Percentiles rank a stretch among this genome's conserved stretches.
These are phyloP conservation scores for Dendrolimus punctatus DNA, from an alignment of 1,140 invertebrate genomes.

Conservation along the genomic window DNA sequence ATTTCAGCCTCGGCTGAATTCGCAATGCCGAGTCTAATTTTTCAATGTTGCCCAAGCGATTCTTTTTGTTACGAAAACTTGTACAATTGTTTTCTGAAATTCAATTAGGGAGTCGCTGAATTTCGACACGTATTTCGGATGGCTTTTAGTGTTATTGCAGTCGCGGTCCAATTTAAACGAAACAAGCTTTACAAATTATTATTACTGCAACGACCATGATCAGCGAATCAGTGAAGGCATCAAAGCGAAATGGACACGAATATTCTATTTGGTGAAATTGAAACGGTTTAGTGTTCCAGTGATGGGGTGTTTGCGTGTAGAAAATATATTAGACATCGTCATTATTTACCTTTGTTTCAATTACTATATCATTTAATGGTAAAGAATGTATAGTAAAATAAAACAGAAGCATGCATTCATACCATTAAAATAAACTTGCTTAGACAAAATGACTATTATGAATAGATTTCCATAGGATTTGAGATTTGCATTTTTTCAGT, in stretches of 20 bases:
- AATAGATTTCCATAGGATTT: no score
- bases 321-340: conserved; percentile 29
- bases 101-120: conserved; percentile 22
- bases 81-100: conserved; percentile 27
- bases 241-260: conserved; percentile 26
- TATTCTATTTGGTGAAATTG: conserved; percentile 40
- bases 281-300: conserved; percentile 41
- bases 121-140: conserved; percentile 22
- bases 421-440: no score
- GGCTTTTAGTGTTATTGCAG: conserved; percentile 29
- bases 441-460: no score
- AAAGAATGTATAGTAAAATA: no score
- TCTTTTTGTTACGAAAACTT: conserved; percentile 22
- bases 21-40: conserved; percentile 49
- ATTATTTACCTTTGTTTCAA: conserved; percentile 15
- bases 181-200: conserved; percentile 30
- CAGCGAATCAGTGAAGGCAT: conserved; percentile 12
- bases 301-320: conserved; percentile 47
- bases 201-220: conserved; percentile 18
- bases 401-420: no score
- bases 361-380: background rate
- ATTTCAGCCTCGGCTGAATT: conserved; percentile 50
- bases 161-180: conserved; percentile 29
- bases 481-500: no score
- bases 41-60: conserved; percentile 28